phyloP scores from a whole-genome alignment of 1,140 invertebrate species.

The Papilio xuthus region DNA sequence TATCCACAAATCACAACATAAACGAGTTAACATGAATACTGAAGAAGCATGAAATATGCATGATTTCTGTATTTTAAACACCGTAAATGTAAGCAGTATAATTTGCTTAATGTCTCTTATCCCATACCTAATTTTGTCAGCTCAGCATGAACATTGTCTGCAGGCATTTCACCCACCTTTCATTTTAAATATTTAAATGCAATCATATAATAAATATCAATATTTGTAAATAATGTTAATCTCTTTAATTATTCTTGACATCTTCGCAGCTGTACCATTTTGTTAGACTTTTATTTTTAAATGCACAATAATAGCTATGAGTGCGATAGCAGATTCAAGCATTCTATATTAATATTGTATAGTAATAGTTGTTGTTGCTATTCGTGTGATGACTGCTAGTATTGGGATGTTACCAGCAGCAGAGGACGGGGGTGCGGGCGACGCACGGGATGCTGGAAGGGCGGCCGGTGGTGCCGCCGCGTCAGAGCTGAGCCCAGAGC shows the following conservation, averaged over 20 bases:
- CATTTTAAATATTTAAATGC: conserved; percentile 8
- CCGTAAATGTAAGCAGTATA: conserved; percentile 6
- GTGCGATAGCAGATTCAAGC: conserved; percentile 10
- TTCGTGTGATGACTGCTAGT: not conserved
- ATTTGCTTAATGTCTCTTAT: conserved; percentile 19
- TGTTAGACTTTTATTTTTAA: not conserved
- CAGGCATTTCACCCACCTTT: conserved; percentile 27
- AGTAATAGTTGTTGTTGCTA: not conserved
- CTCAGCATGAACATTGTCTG: conserved; percentile 29
- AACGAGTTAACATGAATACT: conserved; percentile 1
- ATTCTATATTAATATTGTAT: not conserved
- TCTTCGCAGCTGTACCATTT: conserved; percentile 5
- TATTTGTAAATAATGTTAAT: conserved; percentile 28
- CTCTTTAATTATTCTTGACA: not conserved
- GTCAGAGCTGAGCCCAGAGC: conserved; percentile 73
- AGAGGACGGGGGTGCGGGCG: conserved; percentile 74
- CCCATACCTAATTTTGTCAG: conserved; percentile 21
- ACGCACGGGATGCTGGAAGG: conserved; percentile 62
- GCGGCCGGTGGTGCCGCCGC: conserved; percentile 70
- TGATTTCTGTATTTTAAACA: conserved; percentile 38
- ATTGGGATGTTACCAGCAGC: conserved; percentile 55
- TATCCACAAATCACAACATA: not conserved
- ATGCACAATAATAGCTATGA: conserved; percentile 15
- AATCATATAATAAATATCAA: not conserved
- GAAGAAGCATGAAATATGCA: conserved; percentile 62